Base-by-base conservation (phyloP, 2,888 invertebrate genomes). In the Leptogaster cylindrica region DNA sequence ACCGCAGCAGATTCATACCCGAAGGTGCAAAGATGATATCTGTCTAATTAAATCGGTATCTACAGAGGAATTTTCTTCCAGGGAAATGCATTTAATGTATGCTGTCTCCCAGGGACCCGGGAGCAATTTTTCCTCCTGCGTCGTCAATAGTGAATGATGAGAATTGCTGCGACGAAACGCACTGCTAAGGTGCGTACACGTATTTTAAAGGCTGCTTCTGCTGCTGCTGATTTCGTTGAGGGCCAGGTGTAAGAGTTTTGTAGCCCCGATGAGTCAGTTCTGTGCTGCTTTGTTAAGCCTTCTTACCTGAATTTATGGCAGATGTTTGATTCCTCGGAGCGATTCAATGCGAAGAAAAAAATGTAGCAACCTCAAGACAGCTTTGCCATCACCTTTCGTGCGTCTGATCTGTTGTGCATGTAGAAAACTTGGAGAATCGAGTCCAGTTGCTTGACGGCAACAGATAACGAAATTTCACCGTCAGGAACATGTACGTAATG, bases 271-370 rank as follows among this genome's bases (percentile, higher is more conserved):
- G 55, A 23, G 18, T 33, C 33, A 33, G 36, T 36, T 36, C 44
- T 44, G 36, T 23, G 36, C 23, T 55, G 36, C 55, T 39, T 55
- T 55, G 33, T 36, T 55, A 31, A 23, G 36, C 23, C 20, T 33
- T 55, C 23, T 55, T 55, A 55, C 55, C 55, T 55, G 55, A 55
- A 55, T 55, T 55, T 55, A 55, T 55, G 55, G 55, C 55, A 55
- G 55, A 55, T 55, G 55, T 55, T 55, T 55, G 20, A 55, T 55
- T 55, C 39, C 28, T 55, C n/a, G n/a, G n/a, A n/a, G n/a, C n/a
- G n/a, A n/a, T n/a, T n/a, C n/a, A n/a, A n/a, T n/a, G n/a, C n/a
- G n/a, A n/a, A 39, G 14, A 39, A 41, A n/a, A 16, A 12, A 41
- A 41, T n/a, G 1, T 14, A 16, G 10, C 5, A 41, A 16, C 14